Conservation (phyloP, 2,888 invertebrate genomes). For the Rhingia campestris region DNA sequence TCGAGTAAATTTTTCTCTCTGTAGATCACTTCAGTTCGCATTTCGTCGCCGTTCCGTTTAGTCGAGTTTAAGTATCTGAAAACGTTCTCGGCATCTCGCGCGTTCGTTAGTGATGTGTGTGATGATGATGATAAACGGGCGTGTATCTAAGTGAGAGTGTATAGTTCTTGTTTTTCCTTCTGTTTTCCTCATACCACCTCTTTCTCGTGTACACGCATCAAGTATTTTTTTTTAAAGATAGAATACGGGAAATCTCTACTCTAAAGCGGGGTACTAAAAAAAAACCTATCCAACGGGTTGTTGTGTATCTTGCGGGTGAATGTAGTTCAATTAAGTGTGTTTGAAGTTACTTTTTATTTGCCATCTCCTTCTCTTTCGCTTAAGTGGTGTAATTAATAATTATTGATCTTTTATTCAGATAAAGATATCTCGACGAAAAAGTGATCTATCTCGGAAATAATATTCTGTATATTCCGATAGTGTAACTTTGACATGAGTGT, state of each 20-base stretch:
- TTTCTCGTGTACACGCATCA: slow-evolving; percentile 22
- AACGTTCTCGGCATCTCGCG: not conserved
- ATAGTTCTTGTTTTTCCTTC: slow-evolving; percentile 55
- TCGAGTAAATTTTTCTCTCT: slow-evolving; percentile 15
- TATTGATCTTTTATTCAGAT: slow-evolving; percentile 49
- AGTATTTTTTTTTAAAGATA: slow-evolving; percentile 33
- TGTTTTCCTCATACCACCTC: slow-evolving; percentile 32
- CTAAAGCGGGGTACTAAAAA: slow-evolving; percentile 34
- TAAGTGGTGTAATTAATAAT: slow-evolving; percentile 59
- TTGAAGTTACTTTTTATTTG: slow-evolving; percentile 30
- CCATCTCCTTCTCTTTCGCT: not conserved
- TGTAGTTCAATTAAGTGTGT: slow-evolving; percentile 57
- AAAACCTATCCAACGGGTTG: slow-evolving; percentile 64
- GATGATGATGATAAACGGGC: slow-evolving; percentile 39
- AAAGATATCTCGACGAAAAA: not conserved
- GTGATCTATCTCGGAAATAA: not conserved
- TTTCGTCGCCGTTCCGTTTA: slow-evolving; percentile 43
- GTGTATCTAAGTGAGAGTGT: slow-evolving; percentile 61
- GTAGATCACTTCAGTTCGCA: slow-evolving; percentile 36
- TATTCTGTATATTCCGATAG: not conserved
- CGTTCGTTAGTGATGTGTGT: slow-evolving; percentile 21
- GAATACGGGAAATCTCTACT: slow-evolving; percentile 41
- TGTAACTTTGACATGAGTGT: not conserved
- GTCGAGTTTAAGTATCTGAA: slow-evolving; percentile 32
- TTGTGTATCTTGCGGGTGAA: slow-evolving; percentile 61